A percentile compares a stretch with the other conserved stretches of the same genome.
Conservation (phyloP, 2,888 invertebrate species). For the Brenthis daphne region DNA sequence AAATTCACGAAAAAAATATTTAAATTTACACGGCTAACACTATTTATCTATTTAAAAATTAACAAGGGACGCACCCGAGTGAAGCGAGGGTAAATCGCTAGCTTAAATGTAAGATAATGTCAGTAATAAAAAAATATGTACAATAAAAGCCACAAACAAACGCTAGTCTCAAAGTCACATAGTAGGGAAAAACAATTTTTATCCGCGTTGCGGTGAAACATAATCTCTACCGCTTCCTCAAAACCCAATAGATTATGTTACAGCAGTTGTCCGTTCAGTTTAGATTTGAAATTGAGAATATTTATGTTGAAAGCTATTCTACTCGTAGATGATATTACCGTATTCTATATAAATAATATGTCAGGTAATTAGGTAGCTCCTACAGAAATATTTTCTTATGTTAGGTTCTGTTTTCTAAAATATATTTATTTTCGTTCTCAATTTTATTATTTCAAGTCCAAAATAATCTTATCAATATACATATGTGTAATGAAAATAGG, state of each 20-base stretch:
- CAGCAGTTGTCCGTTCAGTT: slow-evolving; percentile 28
- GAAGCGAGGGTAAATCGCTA: neutral
- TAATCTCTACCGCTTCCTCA: slow-evolving; percentile 51
- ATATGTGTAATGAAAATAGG: no score
- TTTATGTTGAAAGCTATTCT: slow-evolving; percentile 24
- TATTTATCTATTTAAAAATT: no score
- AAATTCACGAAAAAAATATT: no score
- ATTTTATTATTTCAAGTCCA: neutral
- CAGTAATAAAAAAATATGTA: no score
- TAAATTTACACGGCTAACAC: no score
- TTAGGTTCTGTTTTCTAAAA: neutral
- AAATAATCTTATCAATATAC: no score
- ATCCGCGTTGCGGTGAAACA: slow-evolving; percentile 42
- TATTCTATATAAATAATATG: neutral
- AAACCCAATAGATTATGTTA: slow-evolving; percentile 47
- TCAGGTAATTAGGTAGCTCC: neutral
- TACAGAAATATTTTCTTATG: neutral
- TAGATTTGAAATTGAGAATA: slow-evolving; percentile 33
- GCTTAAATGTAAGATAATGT: neutral
- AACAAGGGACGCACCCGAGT: neutral
- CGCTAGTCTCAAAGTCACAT: neutral
- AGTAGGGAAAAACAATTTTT: slow-evolving; percentile 12
- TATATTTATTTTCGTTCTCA: neutral
- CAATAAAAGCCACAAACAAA: slow-evolving; percentile 3
- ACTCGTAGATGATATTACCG: slow-evolving; percentile 15